Conservation (phyloP, 2,797 vertebrate genomes). For the Gallinago nigripennis region DNA sequence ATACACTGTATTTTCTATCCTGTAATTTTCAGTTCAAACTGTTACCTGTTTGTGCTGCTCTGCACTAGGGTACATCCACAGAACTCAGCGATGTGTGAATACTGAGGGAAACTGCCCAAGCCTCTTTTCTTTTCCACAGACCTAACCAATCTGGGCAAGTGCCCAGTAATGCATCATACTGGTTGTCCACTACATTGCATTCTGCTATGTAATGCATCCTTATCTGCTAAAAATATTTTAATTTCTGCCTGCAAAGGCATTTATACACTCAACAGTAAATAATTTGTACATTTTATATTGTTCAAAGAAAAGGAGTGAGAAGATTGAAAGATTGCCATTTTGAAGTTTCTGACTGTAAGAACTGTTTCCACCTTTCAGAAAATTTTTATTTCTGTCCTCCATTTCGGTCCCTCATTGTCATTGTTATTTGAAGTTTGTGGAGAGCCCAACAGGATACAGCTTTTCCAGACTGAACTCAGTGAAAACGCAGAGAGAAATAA, state of each 20-base stretch:
- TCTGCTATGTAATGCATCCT: not conserved
- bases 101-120: not conserved
- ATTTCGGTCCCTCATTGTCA: accelerated
- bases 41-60: not conserved
- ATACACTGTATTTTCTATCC: not conserved
- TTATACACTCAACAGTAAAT: not conserved
- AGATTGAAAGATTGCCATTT: not conserved
- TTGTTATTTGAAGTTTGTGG: not conserved
- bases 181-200: not conserved
- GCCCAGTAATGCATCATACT: not conserved
- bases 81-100: not conserved
- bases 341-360: not conserved
- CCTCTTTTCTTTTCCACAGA: not conserved
- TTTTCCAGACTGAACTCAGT: not conserved
- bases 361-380: not conserved
- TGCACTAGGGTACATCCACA: not conserved
- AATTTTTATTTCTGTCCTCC: not conserved
- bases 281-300: not conserved
- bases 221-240: not conserved
- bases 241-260: not conserved
- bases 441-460: accelerated
- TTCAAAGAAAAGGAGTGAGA: not conserved
- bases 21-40: not conserved
- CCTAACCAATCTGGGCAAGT: too few relatives aligned
- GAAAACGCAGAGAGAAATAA: not conserved